These are phyloP conservation scores for Harpagus bidentatus DNA, from an alignment of 2,113 vertebrate species.

Conservation along the genomic window DNA sequence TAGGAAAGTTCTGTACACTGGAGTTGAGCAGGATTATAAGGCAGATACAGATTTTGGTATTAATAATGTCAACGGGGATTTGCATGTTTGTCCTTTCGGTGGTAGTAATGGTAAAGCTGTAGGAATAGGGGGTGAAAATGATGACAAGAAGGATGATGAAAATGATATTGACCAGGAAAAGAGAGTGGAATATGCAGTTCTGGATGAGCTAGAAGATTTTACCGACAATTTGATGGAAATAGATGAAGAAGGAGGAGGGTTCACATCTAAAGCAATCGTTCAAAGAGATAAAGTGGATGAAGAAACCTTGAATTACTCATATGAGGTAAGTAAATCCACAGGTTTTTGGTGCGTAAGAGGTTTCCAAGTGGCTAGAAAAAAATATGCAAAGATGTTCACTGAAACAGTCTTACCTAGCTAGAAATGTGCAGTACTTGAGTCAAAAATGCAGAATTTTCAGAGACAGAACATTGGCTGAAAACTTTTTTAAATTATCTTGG, in stretches of 20 bases:
- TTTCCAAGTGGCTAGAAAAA: conserved; percentile 18
- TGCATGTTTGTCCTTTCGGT: conserved; percentile 84
- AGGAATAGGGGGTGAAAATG: conserved; percentile 66
- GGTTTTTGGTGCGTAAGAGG: not conserved
- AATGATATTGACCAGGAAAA: conserved; percentile 89
- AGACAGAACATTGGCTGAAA: not conserved
- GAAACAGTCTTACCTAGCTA: not conserved
- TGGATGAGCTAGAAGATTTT: conserved; percentile 96
- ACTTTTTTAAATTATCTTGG: not conserved
- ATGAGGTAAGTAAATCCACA: conserved; percentile 84
- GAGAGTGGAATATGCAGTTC: conserved; percentile 96
- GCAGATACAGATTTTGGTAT: conserved; percentile 70
- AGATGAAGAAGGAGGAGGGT: conserved; percentile 87
- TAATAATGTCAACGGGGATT: conserved; percentile 85
- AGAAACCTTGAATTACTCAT: conserved; percentile 86
- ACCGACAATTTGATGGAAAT: conserved; percentile 95
- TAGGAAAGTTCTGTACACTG: conserved; percentile 94
- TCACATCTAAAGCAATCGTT: conserved; percentile 90
- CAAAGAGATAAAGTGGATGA: conserved; percentile 92
- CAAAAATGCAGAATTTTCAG: not conserved
- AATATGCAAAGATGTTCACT: not conserved
- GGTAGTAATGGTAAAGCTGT: conserved; percentile 74
- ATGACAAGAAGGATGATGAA: conserved; percentile 81
- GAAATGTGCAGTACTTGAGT: not conserved
- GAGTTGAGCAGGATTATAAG: conserved; percentile 80